Percentiles rank a stretch among this genome's conserved stretches.
phyloP scores from a whole-genome alignment of 2,113 vertebrate species.

The Philantomba maxwellii region DNA sequence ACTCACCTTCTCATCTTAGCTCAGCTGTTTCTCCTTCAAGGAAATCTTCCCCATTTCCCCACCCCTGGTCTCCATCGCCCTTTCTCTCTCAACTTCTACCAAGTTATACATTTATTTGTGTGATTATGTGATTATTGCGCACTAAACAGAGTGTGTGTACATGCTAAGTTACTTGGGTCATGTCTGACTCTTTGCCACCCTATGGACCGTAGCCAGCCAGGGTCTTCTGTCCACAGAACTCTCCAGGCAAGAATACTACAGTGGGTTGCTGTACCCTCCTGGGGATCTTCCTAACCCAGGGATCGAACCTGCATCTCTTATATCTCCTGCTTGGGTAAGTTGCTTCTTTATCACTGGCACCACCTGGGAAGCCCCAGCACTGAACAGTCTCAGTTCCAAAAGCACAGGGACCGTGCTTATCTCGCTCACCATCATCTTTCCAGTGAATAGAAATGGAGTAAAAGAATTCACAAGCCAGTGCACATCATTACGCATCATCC shows the following conservation, averaged over 20 bases:
- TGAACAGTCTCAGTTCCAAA: not conserved
- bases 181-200: not conserved
- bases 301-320: not conserved
- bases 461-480: not conserved
- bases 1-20: not conserved
- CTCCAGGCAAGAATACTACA: not conserved
- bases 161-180: not conserved
- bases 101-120: not conserved
- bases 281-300: not conserved
- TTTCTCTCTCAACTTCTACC: not conserved
- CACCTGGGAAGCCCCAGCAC: not conserved
- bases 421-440: not conserved
- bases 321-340: not conserved
- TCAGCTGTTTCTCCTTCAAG: not conserved
- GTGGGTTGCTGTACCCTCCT: not conserved
- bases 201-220: rapidly evolving
- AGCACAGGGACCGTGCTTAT: not conserved
- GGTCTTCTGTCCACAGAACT: not conserved
- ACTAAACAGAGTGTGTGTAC: not conserved
- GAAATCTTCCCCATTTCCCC: not conserved
- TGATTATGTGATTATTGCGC: not conserved
- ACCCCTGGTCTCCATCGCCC: not conserved
- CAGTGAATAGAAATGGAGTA: not conserved
- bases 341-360: rapidly evolving
- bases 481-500: not conserved